Conservation (phyloP, 1,140 invertebrate species). For the Drosophila nikananu region DNA sequence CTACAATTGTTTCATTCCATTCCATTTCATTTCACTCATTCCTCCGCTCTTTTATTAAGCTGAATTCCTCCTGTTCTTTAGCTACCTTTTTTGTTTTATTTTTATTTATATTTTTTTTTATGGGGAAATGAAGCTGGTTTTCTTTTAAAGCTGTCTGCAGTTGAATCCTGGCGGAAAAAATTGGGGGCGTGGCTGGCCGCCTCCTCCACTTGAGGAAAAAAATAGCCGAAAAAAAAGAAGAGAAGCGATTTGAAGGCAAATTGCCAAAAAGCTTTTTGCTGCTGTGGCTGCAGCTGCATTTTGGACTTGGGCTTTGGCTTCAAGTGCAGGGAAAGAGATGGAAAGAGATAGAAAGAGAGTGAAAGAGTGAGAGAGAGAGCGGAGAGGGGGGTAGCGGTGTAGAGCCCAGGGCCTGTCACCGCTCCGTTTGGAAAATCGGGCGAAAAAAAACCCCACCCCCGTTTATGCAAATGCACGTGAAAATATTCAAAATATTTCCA, state of each 20-base stretch:
- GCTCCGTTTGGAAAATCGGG: slow-evolving; percentile 12
- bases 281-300: slow-evolving; percentile 37
- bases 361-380: neutral
- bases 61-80: slow-evolving; percentile 5
- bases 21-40: neutral
- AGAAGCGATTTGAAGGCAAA: slow-evolving; percentile 65
- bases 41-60: neutral
- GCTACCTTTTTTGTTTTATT: neutral
- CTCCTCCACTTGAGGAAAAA: slow-evolving; percentile 27
- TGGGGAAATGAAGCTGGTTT: neutral
- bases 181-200: slow-evolving; percentile 7
- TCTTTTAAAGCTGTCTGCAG: slow-evolving; percentile 17
- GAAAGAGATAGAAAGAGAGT: neutral
- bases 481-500: slow-evolving; percentile 82
- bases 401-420: slow-evolving; percentile 51
- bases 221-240: neutral
- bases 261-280: slow-evolving; percentile 79
- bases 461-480: slow-evolving; percentile 82
- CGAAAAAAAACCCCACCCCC: neutral
- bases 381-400: too few relatives aligned
- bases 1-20: neutral
- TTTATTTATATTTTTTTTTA: neutral
- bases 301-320: slow-evolving; percentile 44
- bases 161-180: slow-evolving; percentile 11
- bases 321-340: slow-evolving; percentile 53